These are phyloP conservation scores for Incurvaria masculella DNA, from an alignment of 2,888 invertebrate genomes.

Conservation along the genomic window DNA sequence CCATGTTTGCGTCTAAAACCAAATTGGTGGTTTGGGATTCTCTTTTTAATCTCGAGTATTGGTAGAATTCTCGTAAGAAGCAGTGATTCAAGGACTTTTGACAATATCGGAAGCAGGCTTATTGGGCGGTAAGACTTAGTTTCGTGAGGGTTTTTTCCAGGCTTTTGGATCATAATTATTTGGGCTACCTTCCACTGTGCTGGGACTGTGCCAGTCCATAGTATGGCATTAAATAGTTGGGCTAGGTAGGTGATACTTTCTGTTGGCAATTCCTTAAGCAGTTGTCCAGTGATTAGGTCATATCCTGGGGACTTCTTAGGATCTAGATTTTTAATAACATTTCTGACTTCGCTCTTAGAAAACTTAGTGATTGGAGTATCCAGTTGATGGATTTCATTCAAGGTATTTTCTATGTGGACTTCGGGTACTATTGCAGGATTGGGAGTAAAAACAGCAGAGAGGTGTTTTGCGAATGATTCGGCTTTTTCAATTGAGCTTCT, in stretches of 20 bases:
- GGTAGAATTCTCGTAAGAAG: too few relatives aligned
- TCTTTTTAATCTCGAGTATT: too few relatives aligned
- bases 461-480: too few relatives aligned
- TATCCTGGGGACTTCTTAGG: conserved; percentile 16
- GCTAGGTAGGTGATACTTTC: conserved; percentile 9
- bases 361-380: not conserved
- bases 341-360: conserved; percentile 1
- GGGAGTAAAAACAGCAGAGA: not conserved
- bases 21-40: too few relatives aligned
- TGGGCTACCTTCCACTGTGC: conserved; percentile 16
- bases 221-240: conserved; percentile 11
- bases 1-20: too few relatives aligned
- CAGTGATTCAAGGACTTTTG: conserved; percentile 14
- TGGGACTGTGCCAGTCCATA: conserved; percentile 10
- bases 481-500: not conserved
- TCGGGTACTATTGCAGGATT: not conserved
- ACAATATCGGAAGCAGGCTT: conserved; percentile 14
- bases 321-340: conserved; percentile 4
- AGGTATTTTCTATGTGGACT: too few relatives aligned
- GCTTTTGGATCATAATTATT: conserved; percentile 17
- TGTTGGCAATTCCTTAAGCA: conserved; percentile 11
- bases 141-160: conserved; percentile 14
- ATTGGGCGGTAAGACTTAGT: conserved; percentile 16
- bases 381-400: too few relatives aligned
- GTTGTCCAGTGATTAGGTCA: conserved; percentile 13